Percentiles rank a stretch among this genome's conserved stretches.
phyloP scores from a whole-genome alignment of 2,797 vertebrate species.

The Urosaurus nigricauda region DNA sequence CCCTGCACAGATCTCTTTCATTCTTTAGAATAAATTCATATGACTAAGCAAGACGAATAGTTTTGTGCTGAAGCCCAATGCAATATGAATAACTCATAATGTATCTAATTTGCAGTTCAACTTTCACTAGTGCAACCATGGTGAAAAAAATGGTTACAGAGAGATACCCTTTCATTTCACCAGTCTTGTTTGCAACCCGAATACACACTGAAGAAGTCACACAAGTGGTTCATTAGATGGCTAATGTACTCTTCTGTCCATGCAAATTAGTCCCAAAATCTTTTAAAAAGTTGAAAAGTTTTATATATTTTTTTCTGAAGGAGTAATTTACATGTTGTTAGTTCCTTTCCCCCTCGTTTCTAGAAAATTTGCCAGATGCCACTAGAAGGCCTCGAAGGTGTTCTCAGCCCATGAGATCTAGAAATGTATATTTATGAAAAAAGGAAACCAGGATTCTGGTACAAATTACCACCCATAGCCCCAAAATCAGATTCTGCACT shows the following conservation, averaged over 20 bases:
- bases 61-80: too few relatives aligned
- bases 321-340: not conserved
- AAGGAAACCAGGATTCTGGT: not conserved
- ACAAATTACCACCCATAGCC: not conserved
- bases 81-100: not conserved
- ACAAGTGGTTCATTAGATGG: not conserved
- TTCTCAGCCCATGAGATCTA: not conserved
- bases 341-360: not conserved
- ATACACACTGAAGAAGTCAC: not conserved
- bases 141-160: not conserved
- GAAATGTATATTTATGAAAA: not conserved
- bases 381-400: not conserved
- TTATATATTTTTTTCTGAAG: not conserved
- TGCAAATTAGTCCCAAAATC: not conserved
- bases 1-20: not conserved
- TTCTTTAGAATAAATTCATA: not conserved
- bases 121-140: too few relatives aligned
- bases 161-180: not conserved
- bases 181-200: not conserved
- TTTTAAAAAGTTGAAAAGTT: not conserved
- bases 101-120: not conserved
- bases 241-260: not conserved
- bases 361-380: not conserved
- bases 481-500: not conserved
- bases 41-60: not conserved